Base-by-base conservation (phyloP, 2,888 invertebrate species). In the Andrena hattorfiana region DNA sequence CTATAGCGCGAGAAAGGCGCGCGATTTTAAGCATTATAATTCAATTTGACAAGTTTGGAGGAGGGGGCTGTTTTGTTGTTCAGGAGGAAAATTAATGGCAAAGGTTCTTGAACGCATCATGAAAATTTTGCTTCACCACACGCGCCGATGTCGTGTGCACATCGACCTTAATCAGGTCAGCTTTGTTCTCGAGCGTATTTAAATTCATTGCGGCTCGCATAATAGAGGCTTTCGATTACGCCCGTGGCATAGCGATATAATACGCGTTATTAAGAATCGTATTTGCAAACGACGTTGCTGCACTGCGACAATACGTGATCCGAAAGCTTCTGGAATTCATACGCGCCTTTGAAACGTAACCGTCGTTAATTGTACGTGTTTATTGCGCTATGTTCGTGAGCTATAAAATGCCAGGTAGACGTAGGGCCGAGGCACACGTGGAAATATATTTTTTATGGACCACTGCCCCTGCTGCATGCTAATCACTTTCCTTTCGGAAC, bases 291-390 rank as follows among this genome's bases (percentile, higher is more conserved):
- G 69, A 73, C 67, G 59, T 68, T 59, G 32, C 79, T 49, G 81
- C 72, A 73, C 13, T 77, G 76, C 76, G 75, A 76, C 80, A 71
- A 56, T 80, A 76, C 80, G 71, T 72, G 80, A 72, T 76, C 26
- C 69, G 35, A 49, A 63, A 72, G 63, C 59, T 69, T 51, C 26
- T 59, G n/a, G 28, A 26, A 66, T 59, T 51, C 49, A 30, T 64
- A 69, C 56, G 56, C 35, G 56, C 23, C 63, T 78, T 68, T 35
- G 32, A 48, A 56, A 69, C 49, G 48, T 63, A 26, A 20, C 54
- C 68, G 42, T 63, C 48, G 54, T 77, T 79, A 69, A 69, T 64
- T 35, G 49, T 35, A 28, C 49, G 28, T 64, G 28, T 77, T 69
- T 64, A 69, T 69, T 35, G 35, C 77, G 2, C 8, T 7, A 1